Percentiles rank a stretch among this genome's conserved stretches.
Evolutionary conservation across 2,888 invertebrate species (phyloP).

Genomic region (Gonocerus acuteangulatus): DNA sequence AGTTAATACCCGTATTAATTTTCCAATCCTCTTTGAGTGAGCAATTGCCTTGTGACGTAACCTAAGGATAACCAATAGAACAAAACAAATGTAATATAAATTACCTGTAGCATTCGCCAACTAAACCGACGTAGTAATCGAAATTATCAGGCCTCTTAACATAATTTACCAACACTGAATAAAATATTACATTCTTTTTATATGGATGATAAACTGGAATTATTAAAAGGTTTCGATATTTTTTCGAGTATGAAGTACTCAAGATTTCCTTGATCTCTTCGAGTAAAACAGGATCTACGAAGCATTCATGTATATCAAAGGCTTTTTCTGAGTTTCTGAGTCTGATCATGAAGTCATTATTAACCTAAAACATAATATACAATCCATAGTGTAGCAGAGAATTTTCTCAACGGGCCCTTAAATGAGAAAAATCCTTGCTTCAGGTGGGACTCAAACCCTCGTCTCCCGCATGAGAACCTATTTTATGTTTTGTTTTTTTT

Average conservation of each 20-base stretch:
- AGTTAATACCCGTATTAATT: too few species aligned
- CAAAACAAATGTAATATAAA: too few species aligned
- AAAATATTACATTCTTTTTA: conserved; percentile 1
- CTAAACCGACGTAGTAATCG: background rate
- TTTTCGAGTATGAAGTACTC: background rate
- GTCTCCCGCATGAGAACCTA: too few species aligned
- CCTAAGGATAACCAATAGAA: too few species aligned
- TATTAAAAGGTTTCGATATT: background rate
- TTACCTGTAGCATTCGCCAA: conserved; percentile 18
- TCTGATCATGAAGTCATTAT: conserved; percentile 5
- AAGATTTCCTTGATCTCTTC: background rate
- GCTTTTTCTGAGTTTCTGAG: background rate
- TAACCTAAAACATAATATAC: background rate
- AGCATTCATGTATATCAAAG: background rate
- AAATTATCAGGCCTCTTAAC: background rate
- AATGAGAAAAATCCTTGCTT: too few species aligned
- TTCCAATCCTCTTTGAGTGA: too few species aligned
- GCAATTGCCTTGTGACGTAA: too few species aligned
- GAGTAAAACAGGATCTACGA: background rate
- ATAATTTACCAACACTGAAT: background rate
- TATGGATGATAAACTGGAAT: conserved; percentile 2
- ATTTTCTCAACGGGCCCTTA: too few species aligned
- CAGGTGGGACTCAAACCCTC: too few species aligned
- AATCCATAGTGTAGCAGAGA: background rate
- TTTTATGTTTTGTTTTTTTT: too few species aligned